Evolutionary conservation across 2,113 vertebrate genomes (phyloP), one percentile per base, ranked within the genome.

Genomic region (Mirza zaza): DNA sequence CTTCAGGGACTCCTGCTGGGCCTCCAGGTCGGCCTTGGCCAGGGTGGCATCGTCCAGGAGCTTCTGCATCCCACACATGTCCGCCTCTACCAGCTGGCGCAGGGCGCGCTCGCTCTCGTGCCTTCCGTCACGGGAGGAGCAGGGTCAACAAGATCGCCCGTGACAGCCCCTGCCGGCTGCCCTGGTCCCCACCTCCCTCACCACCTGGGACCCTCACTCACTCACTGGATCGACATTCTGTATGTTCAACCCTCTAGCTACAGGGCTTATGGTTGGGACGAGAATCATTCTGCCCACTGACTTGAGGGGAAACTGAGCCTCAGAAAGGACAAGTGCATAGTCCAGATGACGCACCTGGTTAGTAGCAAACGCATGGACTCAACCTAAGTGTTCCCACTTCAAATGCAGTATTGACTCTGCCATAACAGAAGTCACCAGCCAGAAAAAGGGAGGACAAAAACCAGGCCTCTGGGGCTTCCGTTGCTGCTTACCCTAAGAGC

Each of bases 71-170:
- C 98, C 81, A 6, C 75, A 87, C 65, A 82, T 84, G 61, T 98
- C 97, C 0, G 52, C 91, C 52, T 98, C 97, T 4, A 97, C 96
- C 36, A 94, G 27, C 39, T 45, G 61, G 11, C 81, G 80, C 59
- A 98, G 50, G 86, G 90, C 90, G 32, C 67, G 1, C 98, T 99
- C 99, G 2, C 32, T 82, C 87, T 99, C 98, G 29, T 91, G 97
- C 97, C 98, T 99, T 68, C 88, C 94, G 21, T 67, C 55, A 55
- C 10, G 25, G 59, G 67, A 75, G n/a, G n/a, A 11, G 0, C 2
- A 2, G 1, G 5, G 25, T 87, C 27, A 15, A 27, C 15, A 2
- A 70, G 55, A 20, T 34, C 13, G 61, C 15, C 48, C 9, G 18
- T 6, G 39, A 42, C 2, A 82, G 17, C 39, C 50, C 29, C 45